Conservation (phyloP, 2,888 invertebrate species). For the Drosophila testacea region DNA sequence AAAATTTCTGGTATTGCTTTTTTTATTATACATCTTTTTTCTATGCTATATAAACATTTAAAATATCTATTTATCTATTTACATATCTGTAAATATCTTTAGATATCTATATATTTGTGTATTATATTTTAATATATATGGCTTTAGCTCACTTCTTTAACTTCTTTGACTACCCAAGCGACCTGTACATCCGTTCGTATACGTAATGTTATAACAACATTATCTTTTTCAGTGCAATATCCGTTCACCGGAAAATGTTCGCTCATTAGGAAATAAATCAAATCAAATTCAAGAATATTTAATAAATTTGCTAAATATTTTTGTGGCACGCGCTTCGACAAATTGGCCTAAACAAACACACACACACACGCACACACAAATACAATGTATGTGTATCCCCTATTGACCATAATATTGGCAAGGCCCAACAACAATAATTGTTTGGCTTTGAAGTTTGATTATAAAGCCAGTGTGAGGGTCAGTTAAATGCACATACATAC, state of each 20-base stretch:
- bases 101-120: neutral
- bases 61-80: too few species aligned
- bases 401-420: slow-evolving; percentile 50
- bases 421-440: slow-evolving; percentile 56
- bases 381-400: neutral
- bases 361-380: neutral
- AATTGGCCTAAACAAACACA: neutral
- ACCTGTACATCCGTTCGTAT: slow-evolving; percentile 17
- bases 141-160: neutral
- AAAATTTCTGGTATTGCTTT: too few species aligned
- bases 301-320: slow-evolving; percentile 39
- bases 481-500: slow-evolving; percentile 18
- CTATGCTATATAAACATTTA: neutral
- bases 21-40: too few species aligned
- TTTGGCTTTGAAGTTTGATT: slow-evolving; percentile 76
- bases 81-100: neutral
- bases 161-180: slow-evolving; percentile 21
- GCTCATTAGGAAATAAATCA: slow-evolving; percentile 31
- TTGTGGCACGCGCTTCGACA: slow-evolving; percentile 19
- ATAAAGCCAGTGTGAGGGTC: slow-evolving; percentile 73
- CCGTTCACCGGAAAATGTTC: slow-evolving; percentile 41
- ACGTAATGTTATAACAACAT: slow-evolving; percentile 31
- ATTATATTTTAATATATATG: neutral
- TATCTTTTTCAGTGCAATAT: slow-evolving; percentile 41
- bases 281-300: slow-evolving; percentile 27